These are phyloP conservation scores for Anseranas semipalmata DNA, from an alignment of 2,113 vertebrate genomes.

Conservation along the genomic window DNA sequence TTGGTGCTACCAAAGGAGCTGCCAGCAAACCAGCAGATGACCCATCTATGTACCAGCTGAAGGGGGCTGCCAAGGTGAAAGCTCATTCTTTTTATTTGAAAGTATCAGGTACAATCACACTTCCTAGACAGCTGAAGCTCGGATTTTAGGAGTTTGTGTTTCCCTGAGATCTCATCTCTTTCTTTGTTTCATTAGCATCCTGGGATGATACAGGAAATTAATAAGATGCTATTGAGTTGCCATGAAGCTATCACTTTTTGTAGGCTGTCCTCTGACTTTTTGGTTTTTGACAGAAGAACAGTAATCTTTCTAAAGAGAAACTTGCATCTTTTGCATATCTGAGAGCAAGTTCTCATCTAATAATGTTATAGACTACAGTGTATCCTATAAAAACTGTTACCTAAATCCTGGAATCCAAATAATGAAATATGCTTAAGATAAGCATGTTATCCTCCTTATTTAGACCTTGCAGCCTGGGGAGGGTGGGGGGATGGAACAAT, in stretches of 20 bases:
- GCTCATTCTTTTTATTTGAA: neutral
- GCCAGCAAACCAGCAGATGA: constrained; percentile 95
- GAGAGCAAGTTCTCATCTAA: neutral
- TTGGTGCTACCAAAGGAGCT: constrained; percentile 95
- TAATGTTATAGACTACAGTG: neutral
- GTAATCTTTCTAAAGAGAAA: neutral
- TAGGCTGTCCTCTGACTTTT: neutral
- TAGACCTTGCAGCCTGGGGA: neutral
- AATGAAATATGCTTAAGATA: neutral
- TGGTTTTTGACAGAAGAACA: neutral
- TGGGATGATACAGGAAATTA: neutral
- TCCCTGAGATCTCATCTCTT: neutral
- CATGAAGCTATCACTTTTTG: neutral
- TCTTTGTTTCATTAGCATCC: neutral
- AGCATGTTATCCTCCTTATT: neutral
- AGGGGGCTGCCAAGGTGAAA: constrained; percentile 94
- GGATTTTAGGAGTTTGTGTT: neutral
- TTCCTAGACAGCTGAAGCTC: neutral
- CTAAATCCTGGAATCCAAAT: neutral
- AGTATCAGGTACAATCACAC: neutral
- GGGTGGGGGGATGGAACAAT: no score
- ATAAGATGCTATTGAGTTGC: neutral
- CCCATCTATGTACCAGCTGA: constrained; percentile 98
- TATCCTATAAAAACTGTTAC: neutral
- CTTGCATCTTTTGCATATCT: neutral